phyloP scores from a whole-genome alignment of 1,140 invertebrate genomes.

The Eriocheir sinensis region DNA sequence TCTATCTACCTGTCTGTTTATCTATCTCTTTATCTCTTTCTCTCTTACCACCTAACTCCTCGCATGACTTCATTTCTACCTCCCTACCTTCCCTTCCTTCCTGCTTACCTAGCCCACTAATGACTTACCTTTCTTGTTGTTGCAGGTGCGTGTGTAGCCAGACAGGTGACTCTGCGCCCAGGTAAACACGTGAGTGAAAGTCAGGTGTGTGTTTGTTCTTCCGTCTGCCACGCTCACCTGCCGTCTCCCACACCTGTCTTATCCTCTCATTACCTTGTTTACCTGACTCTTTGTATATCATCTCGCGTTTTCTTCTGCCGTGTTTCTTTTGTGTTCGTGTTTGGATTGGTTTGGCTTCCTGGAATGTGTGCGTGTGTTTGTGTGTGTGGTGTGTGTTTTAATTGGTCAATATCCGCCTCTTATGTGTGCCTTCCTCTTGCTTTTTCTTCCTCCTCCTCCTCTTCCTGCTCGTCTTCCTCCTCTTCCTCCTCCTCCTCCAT shows the following conservation, averaged over 20 bases:
- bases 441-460: too few species aligned
- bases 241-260: not conserved
- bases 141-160: not conserved
- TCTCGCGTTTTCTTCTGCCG: not conserved
- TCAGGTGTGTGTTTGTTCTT: not conserved
- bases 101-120: too few species aligned
- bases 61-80: not conserved
- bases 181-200: not conserved
- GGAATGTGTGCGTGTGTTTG: too few species aligned
- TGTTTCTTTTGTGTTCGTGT: not conserved
- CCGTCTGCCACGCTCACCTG: too few species aligned
- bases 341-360: too few species aligned
- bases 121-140: not conserved
- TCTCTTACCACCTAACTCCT: not conserved
- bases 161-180: not conserved
- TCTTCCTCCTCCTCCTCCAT: too few species aligned
- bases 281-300: not conserved
- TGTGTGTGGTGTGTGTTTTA: not conserved
- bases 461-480: too few species aligned
- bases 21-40: slow-evolving; percentile 30
- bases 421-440: not conserved
- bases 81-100: not conserved
- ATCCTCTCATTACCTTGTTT: not conserved
- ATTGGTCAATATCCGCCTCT: not conserved
- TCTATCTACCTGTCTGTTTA: slow-evolving; percentile 29